phyloP scores from a whole-genome alignment of 2,888 invertebrate genomes.

The Timandra comae region DNA sequence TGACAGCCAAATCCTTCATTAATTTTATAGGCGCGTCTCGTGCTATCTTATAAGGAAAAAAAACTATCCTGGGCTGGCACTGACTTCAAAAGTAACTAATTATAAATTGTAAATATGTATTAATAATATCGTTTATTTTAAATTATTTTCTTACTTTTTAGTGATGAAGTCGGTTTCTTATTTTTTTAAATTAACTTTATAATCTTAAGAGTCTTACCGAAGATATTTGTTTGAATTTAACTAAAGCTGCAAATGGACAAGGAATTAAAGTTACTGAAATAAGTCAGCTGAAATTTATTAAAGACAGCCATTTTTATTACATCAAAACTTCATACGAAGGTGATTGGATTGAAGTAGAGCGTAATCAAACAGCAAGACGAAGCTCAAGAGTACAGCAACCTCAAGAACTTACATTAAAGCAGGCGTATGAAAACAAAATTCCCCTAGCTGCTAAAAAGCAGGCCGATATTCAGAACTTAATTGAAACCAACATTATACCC shows the following conservation, averaged over 20 bases:
- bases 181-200: too few species aligned
- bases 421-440: constrained; percentile 7
- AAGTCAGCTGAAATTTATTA: constrained; percentile 6
- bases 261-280: constrained; percentile 6
- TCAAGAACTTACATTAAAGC: constrained; percentile 5
- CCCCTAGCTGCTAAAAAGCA: constrained; percentile 6
- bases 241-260: constrained; percentile 6
- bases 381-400: constrained; percentile 1
- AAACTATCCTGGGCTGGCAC: too few species aligned
- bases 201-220: constrained; percentile 6
- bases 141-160: too few species aligned
- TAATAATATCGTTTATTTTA: too few species aligned
- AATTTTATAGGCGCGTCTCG: too few species aligned
- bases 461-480: constrained; percentile 8
- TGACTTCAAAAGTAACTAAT: too few species aligned
- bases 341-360: constrained; percentile 6
- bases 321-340: constrained; percentile 6
- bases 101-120: too few species aligned
- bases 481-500: constrained; percentile 5
- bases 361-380: constrained; percentile 4
- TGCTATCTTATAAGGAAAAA: too few species aligned
- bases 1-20: too few species aligned
- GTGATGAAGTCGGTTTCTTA: too few species aligned
- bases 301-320: constrained; percentile 5
- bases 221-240: constrained; percentile 5